These are phyloP conservation scores for Ascaphus truei DNA, from an alignment of 2,113 vertebrate species.

Conservation along the genomic window DNA sequence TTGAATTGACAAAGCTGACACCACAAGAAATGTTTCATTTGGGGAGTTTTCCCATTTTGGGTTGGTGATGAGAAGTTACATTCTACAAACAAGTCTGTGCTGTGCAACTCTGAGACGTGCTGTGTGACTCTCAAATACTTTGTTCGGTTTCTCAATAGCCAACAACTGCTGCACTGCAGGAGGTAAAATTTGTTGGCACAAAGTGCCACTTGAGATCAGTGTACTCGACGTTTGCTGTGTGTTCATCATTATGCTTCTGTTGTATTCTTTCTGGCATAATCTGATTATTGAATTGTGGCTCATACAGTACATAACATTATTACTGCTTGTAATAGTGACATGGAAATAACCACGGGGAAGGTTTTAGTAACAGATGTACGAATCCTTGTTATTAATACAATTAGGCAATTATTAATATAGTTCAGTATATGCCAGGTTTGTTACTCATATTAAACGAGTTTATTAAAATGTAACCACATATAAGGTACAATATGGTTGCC, in stretches of 20 bases:
- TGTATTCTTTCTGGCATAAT: slow-evolving; percentile 26
- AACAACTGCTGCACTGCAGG: slow-evolving; percentile 31
- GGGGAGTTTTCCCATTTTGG: not conserved
- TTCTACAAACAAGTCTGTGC: slow-evolving; percentile 11
- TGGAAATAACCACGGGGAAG: too few relatives aligned
- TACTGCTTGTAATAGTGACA: too few relatives aligned
- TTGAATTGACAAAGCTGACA: not conserved
- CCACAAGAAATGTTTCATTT: not conserved
- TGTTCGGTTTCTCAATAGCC: slow-evolving; percentile 29
- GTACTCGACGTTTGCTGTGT: slow-evolving; percentile 28
- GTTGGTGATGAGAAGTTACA: not conserved
- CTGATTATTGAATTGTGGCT: not conserved
- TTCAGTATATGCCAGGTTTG: too few relatives aligned
- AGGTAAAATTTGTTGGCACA: slow-evolving; percentile 27
- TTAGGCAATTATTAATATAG: too few relatives aligned
- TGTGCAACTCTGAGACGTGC: slow-evolving; percentile 1
- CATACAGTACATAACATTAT: too few relatives aligned
- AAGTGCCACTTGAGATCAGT: slow-evolving; percentile 17
- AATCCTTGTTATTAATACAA: too few relatives aligned
- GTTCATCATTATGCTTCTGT: slow-evolving; percentile 21
- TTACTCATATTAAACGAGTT: too few relatives aligned
- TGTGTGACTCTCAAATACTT: slow-evolving; percentile 20
- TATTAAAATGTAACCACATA: too few relatives aligned
- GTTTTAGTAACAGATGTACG: too few relatives aligned
- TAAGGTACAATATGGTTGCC: too few relatives aligned